These are phyloP conservation scores for Mesoligia furuncula DNA, from an alignment of 2,888 invertebrate species.

Conservation along the genomic window DNA sequence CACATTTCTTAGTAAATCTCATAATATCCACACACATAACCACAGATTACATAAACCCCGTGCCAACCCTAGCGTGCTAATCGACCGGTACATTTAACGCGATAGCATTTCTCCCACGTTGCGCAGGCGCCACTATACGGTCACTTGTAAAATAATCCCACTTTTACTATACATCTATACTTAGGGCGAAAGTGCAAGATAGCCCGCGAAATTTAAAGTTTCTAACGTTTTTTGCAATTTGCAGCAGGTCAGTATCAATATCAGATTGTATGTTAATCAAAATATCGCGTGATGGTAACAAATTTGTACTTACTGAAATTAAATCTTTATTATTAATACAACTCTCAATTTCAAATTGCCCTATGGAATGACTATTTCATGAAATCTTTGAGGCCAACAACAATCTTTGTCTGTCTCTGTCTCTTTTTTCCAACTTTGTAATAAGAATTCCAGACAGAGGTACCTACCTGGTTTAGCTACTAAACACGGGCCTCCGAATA, in stretches of 20 bases:
- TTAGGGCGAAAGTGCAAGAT: not conserved
- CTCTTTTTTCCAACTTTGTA: not conserved
- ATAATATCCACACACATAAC: conserved; percentile 18
- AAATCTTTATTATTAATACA: not conserved
- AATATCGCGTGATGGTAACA: not conserved
- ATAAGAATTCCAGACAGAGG: not conserved
- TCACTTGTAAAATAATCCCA: conserved; percentile 58
- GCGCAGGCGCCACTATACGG: conserved; percentile 57
- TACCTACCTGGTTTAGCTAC: not conserved
- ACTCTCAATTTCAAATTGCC: not conserved
- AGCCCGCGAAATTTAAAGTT: not conserved
- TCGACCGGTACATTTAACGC: conserved; percentile 63
- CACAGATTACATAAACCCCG: conserved; percentile 13
- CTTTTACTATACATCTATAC: conserved; percentile 11
- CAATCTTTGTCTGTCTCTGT: too few relatives aligned
- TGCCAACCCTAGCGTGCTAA: conserved; percentile 56
- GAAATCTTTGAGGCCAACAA: not conserved
- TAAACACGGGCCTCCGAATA: not conserved
- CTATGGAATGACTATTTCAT: not conserved
- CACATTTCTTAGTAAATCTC: not conserved
- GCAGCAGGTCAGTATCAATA: not conserved
- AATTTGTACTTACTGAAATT: not conserved
- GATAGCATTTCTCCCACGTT: conserved; percentile 63
- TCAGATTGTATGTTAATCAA: not conserved
- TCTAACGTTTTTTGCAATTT: too few relatives aligned